Evolutionary conservation across 2,888 invertebrate genomes (phyloP).

Genomic region (Schrankia costaestrigalis): DNA sequence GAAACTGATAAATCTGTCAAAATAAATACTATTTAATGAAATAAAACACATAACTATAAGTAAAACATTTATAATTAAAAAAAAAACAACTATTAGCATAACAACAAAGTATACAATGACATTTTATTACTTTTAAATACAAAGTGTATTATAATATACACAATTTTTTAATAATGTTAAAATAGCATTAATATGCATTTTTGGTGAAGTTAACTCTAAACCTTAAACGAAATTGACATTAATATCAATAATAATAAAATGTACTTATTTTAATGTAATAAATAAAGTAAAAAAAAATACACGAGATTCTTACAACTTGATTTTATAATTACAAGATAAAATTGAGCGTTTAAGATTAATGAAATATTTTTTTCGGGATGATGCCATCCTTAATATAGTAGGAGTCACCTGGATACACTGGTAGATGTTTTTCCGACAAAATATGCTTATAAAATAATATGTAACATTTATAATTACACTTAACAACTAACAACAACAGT

Average conservation of each 20-base stretch:
- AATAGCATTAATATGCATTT: slow-evolving; percentile 20
- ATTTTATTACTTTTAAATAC: no score
- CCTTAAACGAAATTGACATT: slow-evolving; percentile 5
- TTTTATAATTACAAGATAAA: slow-evolving; percentile 16
- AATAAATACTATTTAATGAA: no score
- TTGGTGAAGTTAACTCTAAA: slow-evolving; percentile 17
- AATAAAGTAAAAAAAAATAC: slow-evolving; percentile 5
- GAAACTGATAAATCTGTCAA: no score
- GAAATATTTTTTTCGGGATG: no score
- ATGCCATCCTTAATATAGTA: no score
- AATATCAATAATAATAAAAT: background rate
- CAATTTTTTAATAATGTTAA: no score
- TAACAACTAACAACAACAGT: slow-evolving; percentile 29
- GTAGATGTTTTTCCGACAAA: no score
- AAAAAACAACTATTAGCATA: slow-evolving; percentile 28
- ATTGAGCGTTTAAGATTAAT: slow-evolving; percentile 26
- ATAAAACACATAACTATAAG: no score
- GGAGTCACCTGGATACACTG: no score
- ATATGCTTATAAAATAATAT: background rate
- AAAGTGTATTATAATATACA: no score
- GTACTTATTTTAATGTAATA: slow-evolving; percentile 5
- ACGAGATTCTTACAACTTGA: slow-evolving; percentile 24
- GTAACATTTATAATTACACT: slow-evolving; percentile 25
- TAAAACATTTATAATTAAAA: slow-evolving; percentile 26
- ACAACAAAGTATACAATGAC: slow-evolving; percentile 26